Base-by-base conservation (phyloP, 2,113 vertebrate genomes). In the Pseudolaguvia tuberculata region DNA sequence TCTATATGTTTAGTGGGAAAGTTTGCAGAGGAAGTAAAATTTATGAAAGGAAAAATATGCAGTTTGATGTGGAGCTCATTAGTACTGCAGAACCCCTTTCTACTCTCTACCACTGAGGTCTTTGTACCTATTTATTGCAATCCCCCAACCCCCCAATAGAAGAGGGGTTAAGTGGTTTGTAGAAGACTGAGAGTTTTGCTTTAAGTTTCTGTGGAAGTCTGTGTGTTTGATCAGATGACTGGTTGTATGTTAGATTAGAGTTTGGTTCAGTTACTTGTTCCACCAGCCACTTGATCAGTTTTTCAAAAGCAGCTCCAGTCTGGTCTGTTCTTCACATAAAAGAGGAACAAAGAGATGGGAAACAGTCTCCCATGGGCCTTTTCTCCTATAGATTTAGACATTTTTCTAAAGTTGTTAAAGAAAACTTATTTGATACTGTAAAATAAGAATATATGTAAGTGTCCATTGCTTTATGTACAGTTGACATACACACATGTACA, bases 141-240 rank as follows among this genome's bases (percentile, higher is more conserved):
- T 21, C 57, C 66, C 42, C 70, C 21, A 53, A 48, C 50, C 68
- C 51, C 51, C 53, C 58, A 70, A 70, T 21, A 56, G 70, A 79
- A 35, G 42, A 73, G 52, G 69, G 69, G 73, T 78, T 72, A 79
- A 78, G 73, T 76, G 77, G 76, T 69, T 69, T 79, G 57, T 74
- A 70, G 62, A 29, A 65, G 59, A 31, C 48, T 69, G 72, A 69
- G 67, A 35, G 69, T 63, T 45, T 72, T 23, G 65, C 31, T 81
- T 71, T 76, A 39, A 66, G 69, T 52, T 61, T 52, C 23, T 74
- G 59, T 79, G 73, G 68, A 71, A 56, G 72, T 81, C 70, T 62
- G 67, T 59, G 72, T 56, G 65, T 29, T 76, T 75, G 74, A 77
- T 78, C 56, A 70, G 61, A 77, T 75, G 52, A 47, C 27, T 23